Percentiles rank a stretch among this genome's conserved stretches.
These are phyloP conservation scores for Hiodon alosoides DNA, from an alignment of 2,113 vertebrate species.

Conservation along the genomic window DNA sequence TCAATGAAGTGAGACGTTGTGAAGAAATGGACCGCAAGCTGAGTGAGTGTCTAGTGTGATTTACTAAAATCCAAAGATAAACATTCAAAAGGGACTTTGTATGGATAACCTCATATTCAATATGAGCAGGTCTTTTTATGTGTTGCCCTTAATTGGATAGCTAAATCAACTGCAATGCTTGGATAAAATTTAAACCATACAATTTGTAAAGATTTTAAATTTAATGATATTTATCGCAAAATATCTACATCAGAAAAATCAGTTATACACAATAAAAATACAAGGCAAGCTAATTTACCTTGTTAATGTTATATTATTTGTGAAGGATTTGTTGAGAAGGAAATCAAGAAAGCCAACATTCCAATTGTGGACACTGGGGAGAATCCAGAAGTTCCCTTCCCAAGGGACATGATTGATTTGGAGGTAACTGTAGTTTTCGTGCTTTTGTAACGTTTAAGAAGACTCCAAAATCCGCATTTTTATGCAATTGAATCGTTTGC, in stretches of 20 bases:
- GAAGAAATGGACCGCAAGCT: conserved; percentile 98
- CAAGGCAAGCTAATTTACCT: not conserved
- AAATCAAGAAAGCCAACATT: conserved; percentile 91
- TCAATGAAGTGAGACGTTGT: conserved; percentile 92
- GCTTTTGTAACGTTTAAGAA: not conserved
- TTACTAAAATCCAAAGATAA: not conserved
- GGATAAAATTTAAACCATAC: no score
- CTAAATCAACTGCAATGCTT: no score
- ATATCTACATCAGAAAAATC: no score
- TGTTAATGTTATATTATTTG: conserved; percentile 2
- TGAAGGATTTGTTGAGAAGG: conserved; percentile 95
- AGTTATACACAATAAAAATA: no score
- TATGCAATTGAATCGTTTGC: not conserved
- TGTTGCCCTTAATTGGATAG: no score
- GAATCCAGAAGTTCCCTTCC: conserved; percentile 95
- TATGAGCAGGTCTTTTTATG: no score
- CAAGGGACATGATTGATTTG: conserved; percentile 95
- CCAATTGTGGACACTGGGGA: conserved; percentile 89
- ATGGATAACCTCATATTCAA: no score
- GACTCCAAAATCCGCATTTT: not conserved
- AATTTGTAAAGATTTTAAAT: no score
- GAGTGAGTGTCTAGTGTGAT: conserved; percentile 58
- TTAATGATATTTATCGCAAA: no score
- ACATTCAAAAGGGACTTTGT: no score
- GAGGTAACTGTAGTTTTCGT: conserved; percentile 68